Evolutionary conservation across 2,888 invertebrate species (phyloP).

Genomic region (Scaptomyza tumidula): DNA sequence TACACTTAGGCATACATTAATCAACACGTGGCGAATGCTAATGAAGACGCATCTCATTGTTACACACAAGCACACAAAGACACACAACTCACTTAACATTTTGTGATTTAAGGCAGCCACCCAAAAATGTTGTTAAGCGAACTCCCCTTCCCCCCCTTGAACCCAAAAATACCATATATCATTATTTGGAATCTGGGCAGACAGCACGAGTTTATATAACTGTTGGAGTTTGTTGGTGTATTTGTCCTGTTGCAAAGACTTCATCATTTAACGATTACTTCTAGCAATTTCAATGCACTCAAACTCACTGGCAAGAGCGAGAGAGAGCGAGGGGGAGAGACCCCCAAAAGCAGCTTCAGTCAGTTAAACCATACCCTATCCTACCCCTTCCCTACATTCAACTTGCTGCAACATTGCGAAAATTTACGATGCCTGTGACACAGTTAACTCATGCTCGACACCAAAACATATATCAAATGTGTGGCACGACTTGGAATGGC

Average conservation of each 20-base stretch:
- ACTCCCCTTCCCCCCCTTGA: background rate
- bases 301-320: constrained; percentile 25
- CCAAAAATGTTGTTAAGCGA: constrained; percentile 46
- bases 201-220: constrained; percentile 44
- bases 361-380: background rate
- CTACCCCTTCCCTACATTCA: background rate
- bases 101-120: constrained; percentile 71
- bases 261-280: constrained; percentile 79
- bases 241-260: constrained; percentile 53
- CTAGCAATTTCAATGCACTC: constrained; percentile 75
- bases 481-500: constrained; percentile 74
- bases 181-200: constrained; percentile 53
- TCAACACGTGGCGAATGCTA: constrained; percentile 58
- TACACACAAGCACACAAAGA: background rate
- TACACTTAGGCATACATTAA: constrained; percentile 53
- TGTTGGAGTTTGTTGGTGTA: constrained; percentile 12
- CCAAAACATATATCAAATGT: constrained; percentile 78
- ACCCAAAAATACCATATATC: constrained; percentile 63
- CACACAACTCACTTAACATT: constrained; percentile 47
- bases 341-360: constrained; percentile 4
- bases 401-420: constrained; percentile 63
- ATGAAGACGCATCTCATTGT: constrained; percentile 50
- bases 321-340: constrained; percentile 6
- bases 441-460: constrained; percentile 80
- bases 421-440: constrained; percentile 80